Percentiles rank a stretch among this genome's conserved stretches.
These are phyloP conservation scores for Triplophysa rosa DNA, from an alignment of 2,113 vertebrate genomes.

Conservation along the genomic window DNA sequence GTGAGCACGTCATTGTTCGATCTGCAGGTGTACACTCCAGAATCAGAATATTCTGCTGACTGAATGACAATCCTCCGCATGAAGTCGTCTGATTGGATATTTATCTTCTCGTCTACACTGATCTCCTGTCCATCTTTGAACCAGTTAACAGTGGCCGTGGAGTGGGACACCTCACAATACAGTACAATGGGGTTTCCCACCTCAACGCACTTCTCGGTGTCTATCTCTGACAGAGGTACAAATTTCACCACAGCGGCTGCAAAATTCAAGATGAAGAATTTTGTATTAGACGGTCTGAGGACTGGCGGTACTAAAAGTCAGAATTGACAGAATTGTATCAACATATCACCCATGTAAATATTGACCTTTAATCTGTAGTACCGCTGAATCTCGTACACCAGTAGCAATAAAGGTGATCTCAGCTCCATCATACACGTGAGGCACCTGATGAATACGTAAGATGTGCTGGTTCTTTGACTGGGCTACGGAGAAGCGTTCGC, in stretches of 20 bases:
- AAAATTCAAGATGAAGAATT: slow-evolving; percentile 5
- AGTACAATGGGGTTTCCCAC: slow-evolving; percentile 68
- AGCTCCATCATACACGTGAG: slow-evolving; percentile 66
- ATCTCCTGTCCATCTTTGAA: slow-evolving; percentile 72
- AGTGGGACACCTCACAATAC: slow-evolving; percentile 75
- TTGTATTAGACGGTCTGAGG: background rate
- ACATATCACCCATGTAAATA: background rate
- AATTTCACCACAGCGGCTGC: slow-evolving; percentile 70
- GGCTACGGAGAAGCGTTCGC: slow-evolving; percentile 62
- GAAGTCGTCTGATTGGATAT: slow-evolving; percentile 73
- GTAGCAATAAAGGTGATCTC: slow-evolving; percentile 83
- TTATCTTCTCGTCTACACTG: slow-evolving; percentile 56
- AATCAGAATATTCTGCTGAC: slow-evolving; percentile 65
- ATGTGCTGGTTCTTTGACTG: slow-evolving; percentile 72
- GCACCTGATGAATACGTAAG: slow-evolving; percentile 67
- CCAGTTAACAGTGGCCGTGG: slow-evolving; percentile 67
- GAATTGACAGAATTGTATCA: background rate
- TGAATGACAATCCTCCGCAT: slow-evolving; percentile 76
- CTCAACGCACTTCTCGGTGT: slow-evolving; percentile 65
- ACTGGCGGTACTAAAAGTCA: background rate
- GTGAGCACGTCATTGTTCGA: slow-evolving; percentile 64
- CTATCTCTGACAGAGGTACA: slow-evolving; percentile 63
- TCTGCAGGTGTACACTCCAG: slow-evolving; percentile 75
- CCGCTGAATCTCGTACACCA: slow-evolving; percentile 75
- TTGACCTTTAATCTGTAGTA: slow-evolving; percentile 81